Conservation (phyloP, 2,888 invertebrate genomes). For the Apoderus coryli region DNA sequence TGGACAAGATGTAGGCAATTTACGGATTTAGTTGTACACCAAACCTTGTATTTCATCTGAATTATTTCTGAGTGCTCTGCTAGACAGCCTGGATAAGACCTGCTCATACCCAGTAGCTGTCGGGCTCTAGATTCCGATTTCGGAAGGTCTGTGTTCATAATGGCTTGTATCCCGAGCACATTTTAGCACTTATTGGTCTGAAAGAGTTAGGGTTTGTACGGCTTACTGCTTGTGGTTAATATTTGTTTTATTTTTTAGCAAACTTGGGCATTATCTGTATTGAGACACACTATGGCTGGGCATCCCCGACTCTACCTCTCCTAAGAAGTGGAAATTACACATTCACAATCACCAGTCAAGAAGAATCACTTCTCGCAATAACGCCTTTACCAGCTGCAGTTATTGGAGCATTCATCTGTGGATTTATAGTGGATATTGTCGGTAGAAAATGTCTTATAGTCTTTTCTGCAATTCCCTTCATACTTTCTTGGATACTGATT, state of each 20-base stretch:
- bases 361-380: slow-evolving; percentile 47
- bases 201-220: too few species aligned
- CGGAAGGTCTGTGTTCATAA: too few species aligned
- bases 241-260: not conserved
- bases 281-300: slow-evolving; percentile 37
- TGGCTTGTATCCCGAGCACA: too few species aligned
- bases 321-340: slow-evolving; percentile 34
- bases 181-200: too few species aligned
- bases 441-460: slow-evolving; percentile 50
- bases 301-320: slow-evolving; percentile 40
- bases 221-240: too few species aligned
- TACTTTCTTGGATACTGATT: slow-evolving; percentile 46
- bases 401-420: slow-evolving; percentile 47
- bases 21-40: too few species aligned
- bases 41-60: too few species aligned
- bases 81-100: too few species aligned
- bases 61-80: too few species aligned
- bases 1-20: too few species aligned
- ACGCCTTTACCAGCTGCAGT: slow-evolving; percentile 49
- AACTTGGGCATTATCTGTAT: slow-evolving; percentile 23
- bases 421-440: slow-evolving; percentile 46
- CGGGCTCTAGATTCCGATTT: too few species aligned
- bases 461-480: slow-evolving; percentile 43
- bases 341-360: slow-evolving; percentile 36
- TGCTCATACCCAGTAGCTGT: too few species aligned